Evolutionary conservation across 2,797 vertebrate genomes (phyloP).

Genomic region (Lacerta bilineata): DNA sequence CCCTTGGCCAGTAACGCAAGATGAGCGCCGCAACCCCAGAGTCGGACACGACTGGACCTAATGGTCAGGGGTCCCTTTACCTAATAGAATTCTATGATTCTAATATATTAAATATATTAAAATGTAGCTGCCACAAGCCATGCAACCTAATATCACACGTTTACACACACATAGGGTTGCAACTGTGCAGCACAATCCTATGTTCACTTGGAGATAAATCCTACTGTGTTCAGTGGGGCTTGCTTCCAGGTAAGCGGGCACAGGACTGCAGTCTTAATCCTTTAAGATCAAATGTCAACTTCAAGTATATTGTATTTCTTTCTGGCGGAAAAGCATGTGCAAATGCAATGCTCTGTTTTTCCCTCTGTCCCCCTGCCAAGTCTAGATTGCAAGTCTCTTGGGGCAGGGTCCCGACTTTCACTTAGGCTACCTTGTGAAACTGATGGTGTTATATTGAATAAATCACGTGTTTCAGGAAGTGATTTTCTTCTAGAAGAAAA

Average conservation of each 20-base stretch:
- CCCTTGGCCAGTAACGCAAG: too few relatives aligned
- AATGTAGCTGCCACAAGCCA: accelerated
- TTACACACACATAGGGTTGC: not conserved
- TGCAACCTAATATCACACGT: not conserved
- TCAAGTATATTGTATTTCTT: not conserved
- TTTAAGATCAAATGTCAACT: not conserved
- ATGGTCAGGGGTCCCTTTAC: too few relatives aligned
- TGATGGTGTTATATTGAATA: too few relatives aligned
- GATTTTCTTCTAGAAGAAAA: too few relatives aligned
- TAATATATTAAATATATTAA: not conserved
- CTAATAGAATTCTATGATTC: too few relatives aligned
- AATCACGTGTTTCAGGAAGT: not conserved
- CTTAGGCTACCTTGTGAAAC: not conserved
- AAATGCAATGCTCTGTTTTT: not conserved
- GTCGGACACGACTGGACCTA: too few relatives aligned
- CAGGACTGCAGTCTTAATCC: not conserved
- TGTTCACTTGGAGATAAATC: not conserved
- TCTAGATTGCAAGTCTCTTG: not conserved
- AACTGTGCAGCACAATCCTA: not conserved
- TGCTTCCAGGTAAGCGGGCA: not conserved
- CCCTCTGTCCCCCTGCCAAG: not conserved
- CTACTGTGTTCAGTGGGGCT: not conserved
- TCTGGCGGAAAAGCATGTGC: not conserved
- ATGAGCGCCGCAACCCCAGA: too few relatives aligned
- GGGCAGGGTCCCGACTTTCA: not conserved